phyloP scores from a whole-genome alignment of 2,797 vertebrate species.

The Lacerta agilis region DNA sequence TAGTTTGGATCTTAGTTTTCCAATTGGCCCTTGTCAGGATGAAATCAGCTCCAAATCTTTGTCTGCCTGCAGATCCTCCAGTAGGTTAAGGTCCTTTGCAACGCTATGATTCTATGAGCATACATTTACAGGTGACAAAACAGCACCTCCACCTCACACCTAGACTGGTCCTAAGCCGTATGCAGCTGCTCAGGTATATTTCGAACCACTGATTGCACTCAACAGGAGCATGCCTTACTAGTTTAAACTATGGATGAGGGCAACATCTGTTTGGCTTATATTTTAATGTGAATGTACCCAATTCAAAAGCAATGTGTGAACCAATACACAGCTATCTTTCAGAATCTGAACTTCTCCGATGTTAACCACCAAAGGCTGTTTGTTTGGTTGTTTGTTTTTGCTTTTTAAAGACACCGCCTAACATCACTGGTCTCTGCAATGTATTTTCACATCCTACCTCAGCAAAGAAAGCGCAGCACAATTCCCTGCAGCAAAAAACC shows the following conservation, averaged over 20 bases:
- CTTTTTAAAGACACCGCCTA: not conserved
- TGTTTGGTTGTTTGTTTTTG: not conserved
- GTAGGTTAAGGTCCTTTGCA: too few species aligned
- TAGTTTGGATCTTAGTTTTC: not conserved
- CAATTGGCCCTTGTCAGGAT: not conserved
- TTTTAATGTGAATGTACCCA: not conserved
- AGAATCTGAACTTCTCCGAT: not conserved
- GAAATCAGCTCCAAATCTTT: not conserved
- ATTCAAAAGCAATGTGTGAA: not conserved
- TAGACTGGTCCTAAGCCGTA: not conserved
- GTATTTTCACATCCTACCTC: not conserved
- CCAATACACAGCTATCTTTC: not conserved
- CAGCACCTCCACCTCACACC: not conserved
- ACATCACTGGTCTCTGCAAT: too few species aligned
- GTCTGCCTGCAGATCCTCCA: not conserved
- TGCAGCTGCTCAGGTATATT: not conserved
- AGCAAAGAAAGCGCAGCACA: slow-evolving; percentile 47
- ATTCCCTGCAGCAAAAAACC: slow-evolving; percentile 28
- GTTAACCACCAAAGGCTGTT: not conserved
- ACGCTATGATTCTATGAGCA: too few species aligned
- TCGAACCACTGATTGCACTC: too few species aligned
- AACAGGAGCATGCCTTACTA: too few species aligned
- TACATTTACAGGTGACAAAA: too few species aligned
- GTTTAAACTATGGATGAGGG: too few species aligned
- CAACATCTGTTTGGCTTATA: too few species aligned